Evolutionary conservation across 2,797 vertebrate genomes (phyloP).

Genomic region (Philypnodon macrostomus): DNA sequence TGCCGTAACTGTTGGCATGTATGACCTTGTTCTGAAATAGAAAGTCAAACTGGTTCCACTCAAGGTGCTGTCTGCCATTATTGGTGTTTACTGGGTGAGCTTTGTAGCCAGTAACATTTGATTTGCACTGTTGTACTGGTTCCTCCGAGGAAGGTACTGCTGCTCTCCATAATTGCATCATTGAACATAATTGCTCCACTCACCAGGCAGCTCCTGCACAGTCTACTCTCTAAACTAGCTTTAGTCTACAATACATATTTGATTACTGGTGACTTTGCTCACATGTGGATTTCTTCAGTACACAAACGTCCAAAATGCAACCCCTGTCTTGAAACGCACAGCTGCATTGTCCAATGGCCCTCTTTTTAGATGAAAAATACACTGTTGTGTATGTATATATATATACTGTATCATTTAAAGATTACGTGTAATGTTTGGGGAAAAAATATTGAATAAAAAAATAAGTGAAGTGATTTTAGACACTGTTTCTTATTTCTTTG

Average conservation of each 20-base stretch:
- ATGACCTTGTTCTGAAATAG: constrained; percentile 20
- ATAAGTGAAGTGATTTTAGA: constrained; percentile 71
- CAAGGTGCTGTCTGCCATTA: constrained; percentile 64
- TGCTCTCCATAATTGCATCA: constrained; percentile 54
- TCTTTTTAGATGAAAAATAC: constrained; percentile 79
- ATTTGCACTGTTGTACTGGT: constrained; percentile 62
- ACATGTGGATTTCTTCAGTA: constrained; percentile 56
- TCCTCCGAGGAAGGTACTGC: constrained; percentile 57
- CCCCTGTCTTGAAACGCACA: constrained; percentile 78
- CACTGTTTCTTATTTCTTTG: constrained; percentile 6
- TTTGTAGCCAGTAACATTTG: constrained; percentile 52
- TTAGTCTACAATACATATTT: constrained; percentile 47
- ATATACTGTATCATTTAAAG: constrained; percentile 82
- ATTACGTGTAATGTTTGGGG: constrained; percentile 81
- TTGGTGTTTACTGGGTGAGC: constrained; percentile 58
- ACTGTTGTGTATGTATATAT: constrained; percentile 79
- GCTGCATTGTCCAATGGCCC: constrained; percentile 71
- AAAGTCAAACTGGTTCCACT: constrained; percentile 31
- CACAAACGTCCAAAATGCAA: constrained; percentile 66
- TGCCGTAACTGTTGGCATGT: constrained; percentile 23
- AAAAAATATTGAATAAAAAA: constrained; percentile 79
- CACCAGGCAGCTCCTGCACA: constrained; percentile 59
- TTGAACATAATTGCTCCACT: constrained; percentile 47
- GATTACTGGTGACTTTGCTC: constrained; percentile 38
- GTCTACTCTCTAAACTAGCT: constrained; percentile 52